phyloP scores from a whole-genome alignment of 2,888 invertebrate genomes.

The Volucella inflata region DNA sequence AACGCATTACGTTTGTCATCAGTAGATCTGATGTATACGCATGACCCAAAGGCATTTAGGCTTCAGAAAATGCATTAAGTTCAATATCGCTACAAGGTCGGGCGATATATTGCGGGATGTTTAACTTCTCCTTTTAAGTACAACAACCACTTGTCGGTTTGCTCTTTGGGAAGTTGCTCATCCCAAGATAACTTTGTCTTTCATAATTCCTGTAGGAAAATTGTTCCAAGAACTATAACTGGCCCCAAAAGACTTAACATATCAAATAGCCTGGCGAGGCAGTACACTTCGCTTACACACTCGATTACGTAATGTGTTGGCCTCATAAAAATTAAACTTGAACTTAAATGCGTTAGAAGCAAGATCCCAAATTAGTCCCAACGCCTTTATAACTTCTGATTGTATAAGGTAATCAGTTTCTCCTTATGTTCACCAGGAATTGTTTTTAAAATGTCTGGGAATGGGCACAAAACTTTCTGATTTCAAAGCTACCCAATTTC shows the following conservation, averaged over 20 bases:
- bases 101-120: not conserved
- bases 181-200: no score
- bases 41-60: not conserved
- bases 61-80: conserved; percentile 1
- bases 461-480: no score
- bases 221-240: no score
- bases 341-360: conserved; percentile 1
- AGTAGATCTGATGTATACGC: not conserved
- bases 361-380: no score
- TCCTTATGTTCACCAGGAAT: no score
- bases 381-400: no score
- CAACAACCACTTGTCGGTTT: not conserved
- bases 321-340: not conserved
- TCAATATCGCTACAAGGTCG: not conserved
- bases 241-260: not conserved
- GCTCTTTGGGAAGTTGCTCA: not conserved
- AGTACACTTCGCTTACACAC: not conserved
- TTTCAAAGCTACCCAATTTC: no score
- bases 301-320: not conserved
- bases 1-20: no score
- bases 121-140: not conserved
- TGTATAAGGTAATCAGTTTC: no score
- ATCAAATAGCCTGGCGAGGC: not conserved
- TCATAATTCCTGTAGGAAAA: no score
- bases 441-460: no score